phyloP scores from a whole-genome alignment of 2,888 invertebrate species.

The Biston betularia region DNA sequence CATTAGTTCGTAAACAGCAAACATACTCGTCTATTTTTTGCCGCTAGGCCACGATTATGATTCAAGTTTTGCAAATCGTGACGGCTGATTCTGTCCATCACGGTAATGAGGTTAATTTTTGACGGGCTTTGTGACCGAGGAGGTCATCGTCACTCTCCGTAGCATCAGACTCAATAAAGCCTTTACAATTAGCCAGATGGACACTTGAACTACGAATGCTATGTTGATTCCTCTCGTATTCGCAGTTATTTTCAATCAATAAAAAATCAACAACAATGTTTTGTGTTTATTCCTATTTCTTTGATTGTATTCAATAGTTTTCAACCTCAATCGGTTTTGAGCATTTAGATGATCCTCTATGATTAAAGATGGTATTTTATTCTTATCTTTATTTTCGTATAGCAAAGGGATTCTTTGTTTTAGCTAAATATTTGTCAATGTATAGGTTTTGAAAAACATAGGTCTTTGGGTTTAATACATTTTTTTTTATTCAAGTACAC shows the following conservation, averaged over 20 bases:
- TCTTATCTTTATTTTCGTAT: too few species aligned
- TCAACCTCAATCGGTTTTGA: too few species aligned
- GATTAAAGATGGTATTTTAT: too few species aligned
- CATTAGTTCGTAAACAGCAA: conserved; percentile 22
- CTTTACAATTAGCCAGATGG: conserved; percentile 19
- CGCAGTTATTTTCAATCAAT: neutral
- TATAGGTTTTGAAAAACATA: too few species aligned
- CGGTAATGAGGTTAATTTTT: conserved; percentile 31
- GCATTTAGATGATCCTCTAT: too few species aligned
- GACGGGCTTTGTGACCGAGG: conserved; percentile 30
- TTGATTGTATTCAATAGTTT: too few species aligned
- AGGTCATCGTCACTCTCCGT: conserved; percentile 36
- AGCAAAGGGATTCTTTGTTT: too few species aligned
- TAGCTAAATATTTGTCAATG: too few species aligned
- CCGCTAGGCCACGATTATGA: conserved; percentile 27
- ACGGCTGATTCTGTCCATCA: conserved; percentile 38
- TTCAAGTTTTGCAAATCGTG: conserved; percentile 43
- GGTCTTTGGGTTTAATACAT: too few species aligned
- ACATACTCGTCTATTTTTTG: conserved; percentile 23
- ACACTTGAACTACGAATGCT: neutral
- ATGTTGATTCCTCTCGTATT: neutral
- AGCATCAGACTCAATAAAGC: conserved; percentile 20
- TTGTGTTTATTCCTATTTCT: too few species aligned
- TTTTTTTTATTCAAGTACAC: too few species aligned
- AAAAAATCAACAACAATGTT: too few species aligned